Base-by-base conservation (phyloP, 2,113 vertebrate genomes). In the Hystrix cristata region DNA sequence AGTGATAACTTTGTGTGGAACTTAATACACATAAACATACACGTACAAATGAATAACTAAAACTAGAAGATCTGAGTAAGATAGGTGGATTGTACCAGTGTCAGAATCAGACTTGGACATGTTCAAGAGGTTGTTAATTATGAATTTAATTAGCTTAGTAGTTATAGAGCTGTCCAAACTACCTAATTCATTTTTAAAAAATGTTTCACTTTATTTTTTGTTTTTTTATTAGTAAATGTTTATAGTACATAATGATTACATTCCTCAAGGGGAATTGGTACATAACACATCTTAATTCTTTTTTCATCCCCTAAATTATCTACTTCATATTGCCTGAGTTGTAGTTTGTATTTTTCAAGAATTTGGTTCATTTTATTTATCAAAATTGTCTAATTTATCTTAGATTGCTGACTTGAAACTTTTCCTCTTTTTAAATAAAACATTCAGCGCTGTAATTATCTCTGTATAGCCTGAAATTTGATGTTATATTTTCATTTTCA, bases 401-500 rank as follows among this genome's bases (percentile, higher is more conserved):
- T 34, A 92, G 51, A 84, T 65, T 72, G 87, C 1, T 46, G 34
- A 90, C 51, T 82, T 76, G 10, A 78, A 71, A 92, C 7, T 60
- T 72, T 72, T 84, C 16, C 46, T 46, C 27, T 65, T 90, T 74
- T 72, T 84, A 87, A 59, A 65, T 4, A 19, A 92, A 59, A 7
- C 16, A 87, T 91, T 87, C 60, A 79, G 48, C 38, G 19, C n/a
- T 91, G 7, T 34, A 80, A 85, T 18, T 78, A 81, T 83, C 62
- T 46, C 18, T 94, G 71, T 48, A 23, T 23, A 57, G n/a, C 31
- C 78, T 85, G 29, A 84, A 57, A 87, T 55, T 34, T 71, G 19
- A 87, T 72, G 34, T 15, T 81, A 60, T 78, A 79, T 80, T 53
- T 95, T 67, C 69, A 95, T 91, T 74, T 85, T 69, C 23, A 82